A percentile compares a stretch with the other conserved stretches of the same genome.
Conservation (phyloP, 2,888 invertebrate species). For the Habroteleia sp. region DNA sequence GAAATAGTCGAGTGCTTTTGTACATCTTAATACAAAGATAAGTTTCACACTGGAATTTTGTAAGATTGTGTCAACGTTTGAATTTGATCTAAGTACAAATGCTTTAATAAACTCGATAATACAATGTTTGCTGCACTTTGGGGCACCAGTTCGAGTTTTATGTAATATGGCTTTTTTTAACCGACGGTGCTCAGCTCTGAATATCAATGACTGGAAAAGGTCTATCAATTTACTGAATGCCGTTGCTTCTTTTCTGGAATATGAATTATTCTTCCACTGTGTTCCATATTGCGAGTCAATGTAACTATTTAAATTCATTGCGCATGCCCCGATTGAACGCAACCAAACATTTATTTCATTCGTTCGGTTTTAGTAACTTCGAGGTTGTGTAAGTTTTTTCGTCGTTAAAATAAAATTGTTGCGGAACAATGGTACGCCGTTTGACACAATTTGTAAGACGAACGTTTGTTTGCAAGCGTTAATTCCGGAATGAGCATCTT, state of each 20-base stretch:
- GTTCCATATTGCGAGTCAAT: slow-evolving; percentile 12
- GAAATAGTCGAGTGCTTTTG: slow-evolving; percentile 30
- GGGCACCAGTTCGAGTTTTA: slow-evolving; percentile 1
- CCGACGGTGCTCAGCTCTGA: not conserved
- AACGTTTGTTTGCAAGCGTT: slow-evolving; percentile 26
- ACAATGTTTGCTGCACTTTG: no score
- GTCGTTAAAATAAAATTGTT: no score
- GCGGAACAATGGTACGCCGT: slow-evolving; percentile 20
- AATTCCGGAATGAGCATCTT: slow-evolving; percentile 19
- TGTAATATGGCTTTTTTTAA: not conserved
- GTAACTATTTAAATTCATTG: slow-evolving; percentile 25
- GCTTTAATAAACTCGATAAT: no score
- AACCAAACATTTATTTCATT: slow-evolving; percentile 21
- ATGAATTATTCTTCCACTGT: slow-evolving; percentile 28
- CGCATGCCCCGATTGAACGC: slow-evolving; percentile 12
- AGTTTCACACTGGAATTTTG: slow-evolving; percentile 6
- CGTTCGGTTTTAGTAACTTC: slow-evolving; percentile 2
- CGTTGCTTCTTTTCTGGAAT: slow-evolving; percentile 8
- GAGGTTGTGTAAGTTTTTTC: no score
- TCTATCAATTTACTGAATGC: slow-evolving; percentile 13
- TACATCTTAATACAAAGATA: slow-evolving; percentile 16
- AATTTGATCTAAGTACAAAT: no score
- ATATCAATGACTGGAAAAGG: slow-evolving; percentile 23
- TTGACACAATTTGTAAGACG: slow-evolving; percentile 36
- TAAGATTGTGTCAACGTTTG: slow-evolving; percentile 5